Evolutionary conservation across 2,113 vertebrate species (phyloP), one percentile per base, ranked within the genome.

Genomic region (Albula goreensis): DNA sequence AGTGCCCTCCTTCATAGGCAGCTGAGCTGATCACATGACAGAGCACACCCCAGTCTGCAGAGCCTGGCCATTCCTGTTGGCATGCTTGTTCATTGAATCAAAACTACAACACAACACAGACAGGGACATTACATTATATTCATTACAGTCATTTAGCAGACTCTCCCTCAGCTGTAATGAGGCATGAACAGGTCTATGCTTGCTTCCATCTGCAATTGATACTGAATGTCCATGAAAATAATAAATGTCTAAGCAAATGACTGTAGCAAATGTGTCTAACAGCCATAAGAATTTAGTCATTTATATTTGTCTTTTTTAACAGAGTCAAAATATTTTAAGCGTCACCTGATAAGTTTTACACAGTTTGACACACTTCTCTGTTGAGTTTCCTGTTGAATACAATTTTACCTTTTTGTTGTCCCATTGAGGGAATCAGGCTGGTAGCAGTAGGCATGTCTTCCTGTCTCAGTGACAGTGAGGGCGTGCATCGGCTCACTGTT

Each of bases 1-100:
- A 5, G 70, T 87, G 50, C 50, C 66, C 82, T 57, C 79, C 88
- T 85, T 15, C 66, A 53, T 50, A 87, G 86, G 81, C 31, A 80
- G 63, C 52, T 8, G 50, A n/a, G 17, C 63, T 9, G 79, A 90
- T 99, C 96, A 99, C 98, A 99, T 99, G 70, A 99, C 85, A 48
- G 97, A 94, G 89, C 98, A 99, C 80, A 98, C 97, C 63, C 97
- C 96, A 0, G 98, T 98, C 92, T 97, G 98, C 77, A 97, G 91
- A 0, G 92, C 88, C 86, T 93, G 92, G 11, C 85, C 88, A 52
- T 91, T 94, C 48, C 91, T 93, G 86, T 91, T 95, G 0, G 91
- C 66, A 2, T 90, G 87, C 90, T 95, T 97, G 19, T 94, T 90
- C 56, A 66, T 66, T 51, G 91, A 93, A n/a, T 93, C 95, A 1